Percentiles rank a stretch among this genome's conserved stretches.
These are phyloP conservation scores for Trissoscelio sp. DNA, from an alignment of 2,888 invertebrate species.

Conservation along the genomic window DNA sequence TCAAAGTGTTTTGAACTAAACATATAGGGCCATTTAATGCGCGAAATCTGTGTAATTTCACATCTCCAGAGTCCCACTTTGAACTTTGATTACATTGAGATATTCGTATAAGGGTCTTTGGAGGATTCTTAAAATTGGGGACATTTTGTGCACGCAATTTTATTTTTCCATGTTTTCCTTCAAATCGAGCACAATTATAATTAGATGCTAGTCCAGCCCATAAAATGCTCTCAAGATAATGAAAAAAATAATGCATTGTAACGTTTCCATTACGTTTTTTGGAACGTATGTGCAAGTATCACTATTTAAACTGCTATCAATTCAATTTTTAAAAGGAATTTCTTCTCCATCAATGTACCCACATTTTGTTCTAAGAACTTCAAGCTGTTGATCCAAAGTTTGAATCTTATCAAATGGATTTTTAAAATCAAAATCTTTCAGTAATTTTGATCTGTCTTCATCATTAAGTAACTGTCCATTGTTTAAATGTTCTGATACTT, in stretches of 20 bases:
- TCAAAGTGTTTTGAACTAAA: not conserved
- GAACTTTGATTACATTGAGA: conserved; percentile 64
- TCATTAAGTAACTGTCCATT: too few relatives aligned
- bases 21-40: not conserved
- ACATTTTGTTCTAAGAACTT: conserved; percentile 16
- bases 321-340: conserved; percentile 26
- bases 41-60: conserved; percentile 9
- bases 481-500: too few relatives aligned
- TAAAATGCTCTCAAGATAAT: conserved; percentile 65
- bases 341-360: conserved; percentile 35
- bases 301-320: conserved; percentile 43
- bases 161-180: conserved; percentile 67
- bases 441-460: too few relatives aligned
- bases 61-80: conserved; percentile 61
- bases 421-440: not conserved
- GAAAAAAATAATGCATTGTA: conserved; percentile 67
- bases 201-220: conserved; percentile 64
- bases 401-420: conserved; percentile 38
- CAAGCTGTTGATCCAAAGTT: conserved; percentile 37
- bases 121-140: conserved; percentile 67
- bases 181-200: conserved; percentile 69
- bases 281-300: conserved; percentile 45
- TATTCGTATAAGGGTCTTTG: conserved; percentile 64
- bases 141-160: conserved; percentile 62
- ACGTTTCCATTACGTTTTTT: conserved; percentile 53